A percentile compares a stretch with the other conserved stretches of the same genome.
Evolutionary conservation across 2,888 invertebrate species (phyloP).

Genomic region (Drosophila imparisetae): DNA sequence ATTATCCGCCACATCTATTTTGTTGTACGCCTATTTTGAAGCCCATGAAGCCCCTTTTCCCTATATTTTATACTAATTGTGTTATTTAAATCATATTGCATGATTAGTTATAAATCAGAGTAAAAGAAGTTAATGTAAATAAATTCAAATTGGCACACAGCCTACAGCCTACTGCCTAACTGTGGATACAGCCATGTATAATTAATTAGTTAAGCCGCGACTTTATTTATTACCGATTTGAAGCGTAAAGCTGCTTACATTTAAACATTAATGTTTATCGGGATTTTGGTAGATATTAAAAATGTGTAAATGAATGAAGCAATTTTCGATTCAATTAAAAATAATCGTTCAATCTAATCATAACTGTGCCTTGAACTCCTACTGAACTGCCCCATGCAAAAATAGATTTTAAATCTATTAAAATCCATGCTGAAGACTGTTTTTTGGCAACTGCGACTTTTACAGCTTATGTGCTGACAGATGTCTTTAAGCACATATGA

Average conservation of each 20-base stretch:
- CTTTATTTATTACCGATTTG: not conserved
- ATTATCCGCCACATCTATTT: constrained; percentile 9
- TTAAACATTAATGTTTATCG: not conserved
- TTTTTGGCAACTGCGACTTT: not conserved
- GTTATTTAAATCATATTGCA: constrained; percentile 15
- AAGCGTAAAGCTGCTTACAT: not conserved
- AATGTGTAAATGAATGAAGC: not conserved
- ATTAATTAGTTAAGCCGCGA: not conserved
- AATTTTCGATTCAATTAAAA: not conserved
- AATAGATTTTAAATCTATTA: not conserved
- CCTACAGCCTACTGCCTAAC: not conserved
- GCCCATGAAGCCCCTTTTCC: not conserved
- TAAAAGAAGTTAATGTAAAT: not conserved
- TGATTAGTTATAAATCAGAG: constrained; percentile 1
- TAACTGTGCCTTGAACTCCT: not conserved
- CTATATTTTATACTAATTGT: constrained; percentile 3
- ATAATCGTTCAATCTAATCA: not conserved
- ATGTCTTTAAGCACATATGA: not conserved
- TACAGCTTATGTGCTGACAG: not conserved
- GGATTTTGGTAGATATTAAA: not conserved
- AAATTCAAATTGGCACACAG: not conserved
- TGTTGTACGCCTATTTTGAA: not conserved
- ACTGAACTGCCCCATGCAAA: too few relatives aligned
- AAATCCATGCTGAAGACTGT: not conserved
- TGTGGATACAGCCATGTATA: not conserved